Percentiles rank a stretch among this genome's conserved stretches.
Conservation (phyloP, 2,797 vertebrate genomes). For the Myripristis murdjan region DNA sequence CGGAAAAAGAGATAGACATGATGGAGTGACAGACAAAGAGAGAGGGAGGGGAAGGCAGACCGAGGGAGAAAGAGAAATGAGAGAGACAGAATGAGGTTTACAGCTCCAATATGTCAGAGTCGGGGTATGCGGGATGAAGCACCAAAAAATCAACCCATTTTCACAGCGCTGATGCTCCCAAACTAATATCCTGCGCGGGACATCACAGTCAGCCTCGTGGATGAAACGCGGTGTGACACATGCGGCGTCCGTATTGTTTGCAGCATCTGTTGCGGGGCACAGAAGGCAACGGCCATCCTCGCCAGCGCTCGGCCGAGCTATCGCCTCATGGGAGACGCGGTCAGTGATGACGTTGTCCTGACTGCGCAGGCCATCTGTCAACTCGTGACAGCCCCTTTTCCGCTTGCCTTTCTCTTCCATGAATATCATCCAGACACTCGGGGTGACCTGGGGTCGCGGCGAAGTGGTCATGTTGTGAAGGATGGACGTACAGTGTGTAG, state of each 20-base stretch:
- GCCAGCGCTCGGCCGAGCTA: conserved; percentile 30
- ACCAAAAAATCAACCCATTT: conserved; percentile 50
- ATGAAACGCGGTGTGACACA: conserved; percentile 71
- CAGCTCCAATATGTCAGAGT: conserved; percentile 65
- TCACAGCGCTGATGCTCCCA: conserved; percentile 55
- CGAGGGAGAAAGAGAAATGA: conserved; percentile 35
- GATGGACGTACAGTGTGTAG: conserved; percentile 41
- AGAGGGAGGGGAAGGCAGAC: conserved; percentile 20
- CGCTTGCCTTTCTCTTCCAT: conserved; percentile 21
- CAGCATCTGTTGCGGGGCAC: conserved; percentile 67
- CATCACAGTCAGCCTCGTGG: conserved; percentile 67
- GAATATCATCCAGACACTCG: conserved; percentile 10
- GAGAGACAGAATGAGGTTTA: conserved; percentile 70
- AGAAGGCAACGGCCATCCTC: conserved; percentile 60
- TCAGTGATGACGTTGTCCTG: conserved; percentile 56
- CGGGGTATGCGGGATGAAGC: conserved; percentile 56
- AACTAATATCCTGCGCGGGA: conserved; percentile 63
- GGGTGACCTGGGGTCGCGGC: background rate
- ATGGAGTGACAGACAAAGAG: conserved; percentile 67
- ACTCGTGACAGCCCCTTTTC: conserved; percentile 42
- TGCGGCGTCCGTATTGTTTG: conserved; percentile 62
- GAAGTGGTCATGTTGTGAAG: conserved; percentile 22
- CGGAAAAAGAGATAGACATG: conserved; percentile 54
- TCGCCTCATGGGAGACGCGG: conserved; percentile 55
- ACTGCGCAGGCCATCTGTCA: conserved; percentile 72